Conservation (phyloP, 2,888 invertebrate genomes). For the Mycalesis mineus region DNA sequence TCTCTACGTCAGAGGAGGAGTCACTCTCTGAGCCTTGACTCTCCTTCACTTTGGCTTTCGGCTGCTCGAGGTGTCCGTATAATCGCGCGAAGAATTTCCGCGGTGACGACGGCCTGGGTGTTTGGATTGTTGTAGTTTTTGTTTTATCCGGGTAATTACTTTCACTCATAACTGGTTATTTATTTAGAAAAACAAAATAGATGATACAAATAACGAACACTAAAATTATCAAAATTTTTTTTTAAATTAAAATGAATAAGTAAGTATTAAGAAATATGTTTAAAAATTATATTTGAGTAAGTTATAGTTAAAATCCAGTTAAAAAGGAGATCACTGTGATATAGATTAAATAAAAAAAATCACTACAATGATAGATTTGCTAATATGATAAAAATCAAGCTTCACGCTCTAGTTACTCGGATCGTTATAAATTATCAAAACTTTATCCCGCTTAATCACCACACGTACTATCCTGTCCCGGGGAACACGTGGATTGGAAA, state of each 20-base stretch:
- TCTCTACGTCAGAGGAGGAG: constrained; percentile 70
- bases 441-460: neutral
- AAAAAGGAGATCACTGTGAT: no score
- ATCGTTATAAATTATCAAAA: constrained; percentile 2
- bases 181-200: no score
- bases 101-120: constrained; percentile 84
- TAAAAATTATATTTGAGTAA: no score
- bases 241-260: no score
- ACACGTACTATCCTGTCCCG: constrained; percentile 47
- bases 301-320: no score
- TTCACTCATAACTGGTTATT: constrained; percentile 40
- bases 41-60: constrained; percentile 37
- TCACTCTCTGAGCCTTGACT: constrained; percentile 51
- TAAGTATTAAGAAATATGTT: no score
- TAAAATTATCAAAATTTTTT: no score
- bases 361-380: no score
- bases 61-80: constrained; percentile 85
- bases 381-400: neutral
- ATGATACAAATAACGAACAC: no score
- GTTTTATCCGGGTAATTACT: constrained; percentile 37
- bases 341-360: no score
- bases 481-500: constrained; percentile 55
- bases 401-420: neutral
- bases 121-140: constrained; percentile 43
- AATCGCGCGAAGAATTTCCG: constrained; percentile 88